Percentiles rank a stretch among this genome's conserved stretches.
These are phyloP conservation scores for Diarsia mendica DNA, from an alignment of 2,888 invertebrate genomes.

Conservation along the genomic window DNA sequence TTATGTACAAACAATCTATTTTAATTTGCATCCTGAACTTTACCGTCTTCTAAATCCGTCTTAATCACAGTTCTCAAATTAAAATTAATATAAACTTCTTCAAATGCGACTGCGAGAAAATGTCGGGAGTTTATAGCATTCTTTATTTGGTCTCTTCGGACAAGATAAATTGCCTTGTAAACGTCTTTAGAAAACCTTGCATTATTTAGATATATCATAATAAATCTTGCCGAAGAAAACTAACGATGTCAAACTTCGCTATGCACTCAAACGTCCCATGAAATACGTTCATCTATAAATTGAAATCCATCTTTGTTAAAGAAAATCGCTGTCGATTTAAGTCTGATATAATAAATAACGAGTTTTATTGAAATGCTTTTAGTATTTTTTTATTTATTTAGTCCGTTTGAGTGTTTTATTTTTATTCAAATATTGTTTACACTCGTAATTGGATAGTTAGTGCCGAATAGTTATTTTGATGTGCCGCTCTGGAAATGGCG, in stretches of 20 bases:
- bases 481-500: background rate
- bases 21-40: conserved; percentile 26
- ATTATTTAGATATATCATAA: conserved; percentile 54
- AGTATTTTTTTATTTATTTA: conserved; percentile 41
- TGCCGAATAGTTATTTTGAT: conserved; percentile 3
- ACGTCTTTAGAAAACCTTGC: conserved; percentile 53
- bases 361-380: conserved; percentile 50
- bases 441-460: conserved; percentile 29
- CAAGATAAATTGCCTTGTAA: conserved; percentile 63
- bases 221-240: conserved; percentile 55
- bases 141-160: conserved; percentile 44
- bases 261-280: conserved; percentile 37
- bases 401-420: conserved; percentile 48
- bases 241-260: conserved; percentile 42
- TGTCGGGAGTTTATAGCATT: conserved; percentile 47
- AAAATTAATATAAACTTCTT: conserved; percentile 41
- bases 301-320: conserved; percentile 33
- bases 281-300: conserved; percentile 50
- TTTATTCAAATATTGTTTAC: conserved; percentile 27
- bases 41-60: conserved; percentile 20
- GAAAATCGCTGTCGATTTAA: conserved; percentile 34
- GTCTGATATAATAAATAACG: conserved; percentile 32
- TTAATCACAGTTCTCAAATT: conserved; percentile 27
- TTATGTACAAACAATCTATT: background rate
- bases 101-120: conserved; percentile 41